phyloP scores from a whole-genome alignment of 2,888 invertebrate species.

The Idaea aversata region DNA sequence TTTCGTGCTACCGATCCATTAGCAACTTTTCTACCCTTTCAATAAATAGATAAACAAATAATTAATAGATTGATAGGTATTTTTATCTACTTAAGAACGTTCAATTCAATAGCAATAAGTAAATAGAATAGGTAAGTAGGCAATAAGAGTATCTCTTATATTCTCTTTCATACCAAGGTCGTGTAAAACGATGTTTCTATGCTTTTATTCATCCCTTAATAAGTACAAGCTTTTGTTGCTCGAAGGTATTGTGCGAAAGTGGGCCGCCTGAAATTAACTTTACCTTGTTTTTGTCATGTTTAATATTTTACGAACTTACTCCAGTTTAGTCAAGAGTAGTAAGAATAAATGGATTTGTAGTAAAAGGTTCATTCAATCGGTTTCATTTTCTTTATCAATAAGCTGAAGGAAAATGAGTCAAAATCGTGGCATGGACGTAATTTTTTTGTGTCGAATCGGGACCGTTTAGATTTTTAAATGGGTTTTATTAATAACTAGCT shows the following conservation, averaged over 20 bases:
- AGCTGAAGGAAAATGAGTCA: background rate
- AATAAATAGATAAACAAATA: conserved; percentile 1
- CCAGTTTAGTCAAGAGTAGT: conserved; percentile 6
- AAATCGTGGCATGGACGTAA: too few species aligned
- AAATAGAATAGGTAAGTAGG: too few species aligned
- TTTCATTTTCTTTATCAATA: background rate
- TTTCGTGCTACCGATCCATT: background rate
- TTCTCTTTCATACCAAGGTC: conserved; percentile 49
- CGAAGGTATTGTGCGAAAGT: conserved; percentile 59
- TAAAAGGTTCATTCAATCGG: background rate
- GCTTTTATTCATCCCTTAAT: conserved; percentile 52
- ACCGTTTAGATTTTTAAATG: too few species aligned
- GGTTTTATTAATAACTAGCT: too few species aligned
- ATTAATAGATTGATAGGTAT: background rate
- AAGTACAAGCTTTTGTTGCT: conserved; percentile 52
- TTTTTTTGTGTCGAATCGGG: too few species aligned
- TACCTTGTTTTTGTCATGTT: conserved; percentile 24
- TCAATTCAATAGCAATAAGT: too few species aligned
- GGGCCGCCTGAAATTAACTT: conserved; percentile 54
- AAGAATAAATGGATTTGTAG: background rate
- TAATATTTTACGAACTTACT: conserved; percentile 33
- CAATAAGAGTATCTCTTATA: background rate
- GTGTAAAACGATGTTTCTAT: conserved; percentile 39
- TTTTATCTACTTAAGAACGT: too few species aligned
- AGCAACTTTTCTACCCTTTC: background rate